Evolutionary conservation across 2,888 invertebrate genomes (phyloP), one percentile per base, ranked within the genome.

Genomic region (Zygothrica quintamaculata): DNA sequence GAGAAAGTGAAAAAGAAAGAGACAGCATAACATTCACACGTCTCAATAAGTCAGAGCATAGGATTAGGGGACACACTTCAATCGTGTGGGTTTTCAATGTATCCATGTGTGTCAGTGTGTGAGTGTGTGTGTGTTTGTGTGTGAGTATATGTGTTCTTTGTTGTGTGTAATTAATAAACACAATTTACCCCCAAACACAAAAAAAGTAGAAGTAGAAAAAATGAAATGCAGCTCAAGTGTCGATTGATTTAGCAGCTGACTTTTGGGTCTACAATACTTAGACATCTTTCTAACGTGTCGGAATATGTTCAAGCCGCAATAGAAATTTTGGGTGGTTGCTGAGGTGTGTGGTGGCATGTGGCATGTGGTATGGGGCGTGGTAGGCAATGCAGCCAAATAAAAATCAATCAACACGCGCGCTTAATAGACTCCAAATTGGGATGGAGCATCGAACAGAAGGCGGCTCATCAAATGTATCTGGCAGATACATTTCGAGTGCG

Each of bases 381-480:
- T n/a, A n/a, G n/a, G n/a, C n/a, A n/a, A n/a, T 50, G 51, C 34
- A 62, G 65, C 37, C 48, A 69, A 81, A 80, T 80, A 80, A 85
- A 78, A 80, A 85, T 80, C 80, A 82, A 80, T 80, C 80, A 85
- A 80, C 80, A 79, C 86, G 70, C 60, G 65, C 67, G 73, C 74
- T 79, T 82, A 82, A 80, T 76, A 82, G 82, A 22, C 42, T 57
- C 22, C 52, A 46, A 58, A 60, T 26, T 25, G 22, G 53, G 37
- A n/a, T n/a, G 31, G 12, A 8, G 12, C 3, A 39, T 15, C 25
- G 31, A 22, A 3, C 44, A 56, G 51, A 18, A 42, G 62, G 67
- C 68, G 33, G 57, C 62, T 52, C 71, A 69, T 70, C 67, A 86
- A 86, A 81, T 80, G 82, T 68, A 87, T 80, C 87, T 78, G 73